Base-by-base conservation (phyloP, 2,113 vertebrate species). In the Calyptommatus sinebrachiatus region DNA sequence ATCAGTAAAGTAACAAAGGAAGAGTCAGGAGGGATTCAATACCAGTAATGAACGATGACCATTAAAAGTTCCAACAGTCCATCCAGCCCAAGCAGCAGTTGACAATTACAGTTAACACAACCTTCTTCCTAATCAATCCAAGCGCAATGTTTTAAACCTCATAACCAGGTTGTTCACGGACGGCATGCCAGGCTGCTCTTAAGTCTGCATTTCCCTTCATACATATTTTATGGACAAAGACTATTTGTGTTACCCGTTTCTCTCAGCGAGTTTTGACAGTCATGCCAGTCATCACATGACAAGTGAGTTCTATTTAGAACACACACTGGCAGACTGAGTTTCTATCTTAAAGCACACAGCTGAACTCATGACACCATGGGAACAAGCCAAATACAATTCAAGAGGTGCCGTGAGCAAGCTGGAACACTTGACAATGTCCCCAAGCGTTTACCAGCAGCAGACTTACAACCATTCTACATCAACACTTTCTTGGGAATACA, bases 261-360 rank as follows among this genome's bases (percentile, higher is more conserved):
- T 88, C 89, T 84, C 65, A 0, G 84, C 88, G 82, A 90, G 92
- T 92, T 91, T 91, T 92, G 91, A 91, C 89, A 91, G 87, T 86
- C 88, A 90, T 82, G 78, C 81, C 81, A 81, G 80, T 89, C 77
- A 83, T 88, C 89, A 90, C 84, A 85, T 86, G 89, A 89, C 87
- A 91, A 83, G 62, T 62, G 88, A 86, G 84, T 76, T 91, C 88
- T 91, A 84, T 89, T 92, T 89, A 88, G 87, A 86, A 68, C 73
- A 92, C 79, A 86, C 76, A 83, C 77, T 53, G 79, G 71, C 60
- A 76, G 67, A 86, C 84, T 84, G 83, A 76, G 84, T 89, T 91
- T 91, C 89, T 74, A 83, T 90, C 88, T 81, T 75, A 80, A 78
- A 81, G 79, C 85, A 74, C 80, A 84, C 79, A 77, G 85, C 87